These are phyloP conservation scores for Delichon dasypus DNA, from an alignment of 2,797 vertebrate genomes.

Conservation along the genomic window DNA sequence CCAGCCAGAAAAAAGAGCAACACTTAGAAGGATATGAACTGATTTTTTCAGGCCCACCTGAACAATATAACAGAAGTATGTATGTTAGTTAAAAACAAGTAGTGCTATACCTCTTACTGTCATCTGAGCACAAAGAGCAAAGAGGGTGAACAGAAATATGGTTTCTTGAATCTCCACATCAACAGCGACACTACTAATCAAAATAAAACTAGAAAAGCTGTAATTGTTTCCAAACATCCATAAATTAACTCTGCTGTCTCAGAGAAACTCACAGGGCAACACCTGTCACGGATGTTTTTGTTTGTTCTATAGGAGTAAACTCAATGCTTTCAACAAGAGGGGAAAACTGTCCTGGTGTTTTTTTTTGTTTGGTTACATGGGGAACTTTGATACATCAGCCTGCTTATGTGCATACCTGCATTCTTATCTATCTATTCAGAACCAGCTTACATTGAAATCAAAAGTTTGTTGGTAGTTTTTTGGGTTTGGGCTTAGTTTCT, in stretches of 20 bases:
- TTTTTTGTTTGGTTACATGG: neutral
- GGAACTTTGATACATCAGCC: neutral
- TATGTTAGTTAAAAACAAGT: neutral
- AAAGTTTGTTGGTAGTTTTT: neutral
- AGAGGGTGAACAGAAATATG: neutral
- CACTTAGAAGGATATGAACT: neutral
- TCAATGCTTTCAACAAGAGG: neutral
- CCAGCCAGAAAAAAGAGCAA: neutral
- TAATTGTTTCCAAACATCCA: neutral
- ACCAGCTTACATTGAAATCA: neutral
- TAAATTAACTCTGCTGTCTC: neutral
- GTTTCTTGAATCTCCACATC: neutral
- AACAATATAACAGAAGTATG: fast-evolving
- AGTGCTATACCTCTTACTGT: neutral
- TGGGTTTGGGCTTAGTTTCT: neutral
- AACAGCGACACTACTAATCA: neutral
- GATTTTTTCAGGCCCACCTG: neutral
- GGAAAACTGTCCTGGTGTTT: neutral
- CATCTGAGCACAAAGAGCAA: neutral
- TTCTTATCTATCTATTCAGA: neutral
- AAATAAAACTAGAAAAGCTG: neutral
- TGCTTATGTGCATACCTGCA: neutral
- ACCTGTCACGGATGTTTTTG: neutral
- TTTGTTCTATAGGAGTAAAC: neutral
- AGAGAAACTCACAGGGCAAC: neutral